A percentile compares a stretch with the other conserved stretches of the same genome.
phyloP scores from a whole-genome alignment of 1,140 invertebrate species.

The Tetragnatha versicolor region DNA sequence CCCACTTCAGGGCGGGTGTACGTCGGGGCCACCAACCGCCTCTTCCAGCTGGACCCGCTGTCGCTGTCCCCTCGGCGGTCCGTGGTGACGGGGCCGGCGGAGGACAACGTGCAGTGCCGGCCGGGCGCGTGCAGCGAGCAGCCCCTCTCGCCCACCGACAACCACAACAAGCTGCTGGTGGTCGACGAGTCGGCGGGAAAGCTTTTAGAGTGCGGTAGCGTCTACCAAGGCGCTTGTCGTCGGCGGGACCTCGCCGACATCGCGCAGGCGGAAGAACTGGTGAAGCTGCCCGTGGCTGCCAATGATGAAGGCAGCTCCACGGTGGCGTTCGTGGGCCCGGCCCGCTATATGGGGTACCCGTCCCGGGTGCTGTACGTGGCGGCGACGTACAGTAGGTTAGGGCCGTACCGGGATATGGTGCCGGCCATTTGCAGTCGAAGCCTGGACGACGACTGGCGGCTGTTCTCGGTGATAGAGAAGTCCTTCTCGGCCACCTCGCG shows the following conservation, averaged over 20 bases:
- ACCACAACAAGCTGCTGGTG: slow-evolving; percentile 90
- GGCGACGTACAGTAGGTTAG: slow-evolving; percentile 90
- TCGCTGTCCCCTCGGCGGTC: slow-evolving; percentile 75
- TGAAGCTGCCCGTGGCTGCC: slow-evolving; percentile 84
- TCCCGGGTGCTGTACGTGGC: slow-evolving; percentile 87
- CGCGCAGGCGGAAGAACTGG: slow-evolving; percentile 75
- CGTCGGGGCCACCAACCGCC: slow-evolving; percentile 82
- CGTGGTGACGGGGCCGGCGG: slow-evolving; percentile 76
- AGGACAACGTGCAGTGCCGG: slow-evolving; percentile 86
- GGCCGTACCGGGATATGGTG: slow-evolving; percentile 89
- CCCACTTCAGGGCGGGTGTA: slow-evolving; percentile 71
- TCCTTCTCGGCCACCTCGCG: slow-evolving; percentile 70
- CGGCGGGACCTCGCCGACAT: slow-evolving; percentile 86
- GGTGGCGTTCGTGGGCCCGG: slow-evolving; percentile 91
- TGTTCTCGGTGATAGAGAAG: slow-evolving; percentile 74
- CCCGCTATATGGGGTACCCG: slow-evolving; percentile 75
- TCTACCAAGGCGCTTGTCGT: slow-evolving; percentile 85
- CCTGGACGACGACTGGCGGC: slow-evolving; percentile 77
- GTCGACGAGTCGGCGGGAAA: slow-evolving; percentile 81
- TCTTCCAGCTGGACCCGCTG: slow-evolving; percentile 80
- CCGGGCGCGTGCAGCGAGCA: slow-evolving; percentile 76
- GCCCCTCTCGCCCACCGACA: slow-evolving; percentile 75
- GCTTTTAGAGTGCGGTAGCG: slow-evolving; percentile 87
- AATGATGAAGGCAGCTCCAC: slow-evolving; percentile 91
- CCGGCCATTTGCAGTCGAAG: slow-evolving; percentile 89